Conservation (phyloP, 1,140 invertebrate species). For the Metopolophium dirhodum region DNA sequence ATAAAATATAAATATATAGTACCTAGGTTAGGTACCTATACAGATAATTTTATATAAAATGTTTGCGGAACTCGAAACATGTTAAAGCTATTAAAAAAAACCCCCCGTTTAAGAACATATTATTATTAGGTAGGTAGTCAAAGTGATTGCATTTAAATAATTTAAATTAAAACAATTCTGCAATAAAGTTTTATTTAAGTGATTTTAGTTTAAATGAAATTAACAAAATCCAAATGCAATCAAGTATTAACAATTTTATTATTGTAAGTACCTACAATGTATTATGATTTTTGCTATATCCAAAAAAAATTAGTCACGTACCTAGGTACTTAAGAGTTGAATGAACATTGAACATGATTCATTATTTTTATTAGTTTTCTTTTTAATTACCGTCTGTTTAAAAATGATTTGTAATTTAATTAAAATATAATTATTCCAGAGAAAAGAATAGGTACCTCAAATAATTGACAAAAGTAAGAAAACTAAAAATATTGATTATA, state of each 20-base stretch:
- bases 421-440: neutral
- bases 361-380: neutral
- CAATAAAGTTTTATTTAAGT: neutral
- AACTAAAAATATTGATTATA: neutral
- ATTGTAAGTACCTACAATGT: neutral
- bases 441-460: neutral
- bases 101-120: neutral
- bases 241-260: no score
- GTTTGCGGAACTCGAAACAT: neutral
- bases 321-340: neutral
- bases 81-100: neutral
- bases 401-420: neutral
- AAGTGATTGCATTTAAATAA: neutral
- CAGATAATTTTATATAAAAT: no score
- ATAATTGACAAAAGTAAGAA: neutral
- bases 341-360: neutral
- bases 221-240: neutral
- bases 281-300: neutral
- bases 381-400: neutral
- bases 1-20: no score
- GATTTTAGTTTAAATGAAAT: neutral
- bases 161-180: neutral
- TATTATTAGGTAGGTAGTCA: neutral
- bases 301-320: neutral
- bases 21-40: no score